A percentile compares a stretch with the other conserved stretches of the same genome.
Conservation (phyloP, 2,113 vertebrate species). For the Nothocercus nigrocapillus region DNA sequence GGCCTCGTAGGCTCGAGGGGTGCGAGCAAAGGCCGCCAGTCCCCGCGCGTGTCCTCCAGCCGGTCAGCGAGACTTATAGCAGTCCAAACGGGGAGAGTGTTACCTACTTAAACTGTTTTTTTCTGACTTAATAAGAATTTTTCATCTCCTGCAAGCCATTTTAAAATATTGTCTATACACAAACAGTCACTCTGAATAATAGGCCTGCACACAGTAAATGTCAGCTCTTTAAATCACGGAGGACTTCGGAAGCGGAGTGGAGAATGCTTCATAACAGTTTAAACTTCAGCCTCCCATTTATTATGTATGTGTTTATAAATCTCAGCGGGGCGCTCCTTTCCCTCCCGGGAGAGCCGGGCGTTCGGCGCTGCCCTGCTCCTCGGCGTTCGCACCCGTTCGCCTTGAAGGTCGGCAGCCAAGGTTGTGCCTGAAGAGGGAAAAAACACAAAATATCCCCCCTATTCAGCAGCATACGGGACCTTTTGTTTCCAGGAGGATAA, state of each 20-base stretch:
- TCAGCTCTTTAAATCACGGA: constrained; percentile 97
- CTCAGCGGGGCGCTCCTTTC: constrained; percentile 86
- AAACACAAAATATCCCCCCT: constrained; percentile 47
- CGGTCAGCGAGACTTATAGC: constrained; percentile 75
- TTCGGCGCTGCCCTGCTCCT: not conserved
- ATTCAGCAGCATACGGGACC: not conserved
- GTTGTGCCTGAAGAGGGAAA: constrained; percentile 67
- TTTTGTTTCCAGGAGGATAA: constrained; percentile 44
- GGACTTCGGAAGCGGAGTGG: constrained; percentile 82
- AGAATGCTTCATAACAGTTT: constrained; percentile 92
- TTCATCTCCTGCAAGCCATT: constrained; percentile 87
- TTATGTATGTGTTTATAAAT: constrained; percentile 98
- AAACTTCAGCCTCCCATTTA: constrained; percentile 93
- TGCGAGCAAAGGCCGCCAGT: not conserved
- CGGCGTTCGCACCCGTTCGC: constrained; percentile 59
- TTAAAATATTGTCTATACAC: constrained; percentile 96
- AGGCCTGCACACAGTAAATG: constrained; percentile 94
- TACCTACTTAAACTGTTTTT: constrained; percentile 81
- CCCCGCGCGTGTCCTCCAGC: constrained; percentile 40
- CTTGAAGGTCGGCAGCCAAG: constrained; percentile 75
- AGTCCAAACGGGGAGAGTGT: constrained; percentile 79
- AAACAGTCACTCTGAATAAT: constrained; percentile 99
- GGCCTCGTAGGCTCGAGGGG: too few relatives aligned
- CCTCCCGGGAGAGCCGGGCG: constrained; percentile 80
- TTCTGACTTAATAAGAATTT: constrained; percentile 88